A percentile compares a stretch with the other conserved stretches of the same genome.
Conservation (phyloP, 2,797 vertebrate genomes). For the Enteromius afrohamiltoni region DNA sequence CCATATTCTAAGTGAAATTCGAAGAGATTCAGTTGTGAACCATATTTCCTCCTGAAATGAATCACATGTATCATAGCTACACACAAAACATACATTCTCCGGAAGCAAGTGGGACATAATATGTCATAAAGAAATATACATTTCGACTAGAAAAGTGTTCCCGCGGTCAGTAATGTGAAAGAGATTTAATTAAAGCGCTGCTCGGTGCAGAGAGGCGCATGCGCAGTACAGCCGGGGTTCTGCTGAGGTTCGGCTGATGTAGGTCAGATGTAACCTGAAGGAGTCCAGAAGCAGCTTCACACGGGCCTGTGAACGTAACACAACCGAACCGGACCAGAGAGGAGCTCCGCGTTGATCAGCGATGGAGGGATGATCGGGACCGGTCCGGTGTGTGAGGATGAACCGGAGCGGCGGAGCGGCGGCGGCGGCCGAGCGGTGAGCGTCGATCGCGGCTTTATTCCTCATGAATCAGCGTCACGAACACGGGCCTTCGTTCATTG, state of each 20-base stretch:
- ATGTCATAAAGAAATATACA: neutral
- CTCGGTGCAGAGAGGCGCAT: neutral
- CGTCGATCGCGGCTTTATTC: neutral
- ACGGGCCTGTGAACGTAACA: conserved; percentile 2
- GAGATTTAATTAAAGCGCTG: neutral
- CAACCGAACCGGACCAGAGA: neutral
- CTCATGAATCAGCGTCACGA: neutral
- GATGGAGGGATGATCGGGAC: conserved; percentile 39
- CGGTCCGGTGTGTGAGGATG: conserved; percentile 63
- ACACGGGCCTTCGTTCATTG: too few relatives aligned
- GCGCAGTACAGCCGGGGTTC: neutral
- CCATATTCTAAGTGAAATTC: neutral
- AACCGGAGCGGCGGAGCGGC: conserved; percentile 72
- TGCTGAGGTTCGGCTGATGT: neutral
- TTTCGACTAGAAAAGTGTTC: neutral
- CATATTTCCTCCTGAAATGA: neutral
- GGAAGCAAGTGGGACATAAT: neutral
- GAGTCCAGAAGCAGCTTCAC: neutral
- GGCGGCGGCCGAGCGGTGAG: conserved; percentile 64
- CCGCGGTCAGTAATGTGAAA: neutral
- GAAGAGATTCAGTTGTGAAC: neutral
- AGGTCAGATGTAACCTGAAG: neutral
- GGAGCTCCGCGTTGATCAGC: conserved; percentile 24
- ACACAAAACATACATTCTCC: neutral
- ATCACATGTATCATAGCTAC: neutral